phyloP scores from a whole-genome alignment of 2,113 vertebrate genomes.

The Benitochromis conjunctus region DNA sequence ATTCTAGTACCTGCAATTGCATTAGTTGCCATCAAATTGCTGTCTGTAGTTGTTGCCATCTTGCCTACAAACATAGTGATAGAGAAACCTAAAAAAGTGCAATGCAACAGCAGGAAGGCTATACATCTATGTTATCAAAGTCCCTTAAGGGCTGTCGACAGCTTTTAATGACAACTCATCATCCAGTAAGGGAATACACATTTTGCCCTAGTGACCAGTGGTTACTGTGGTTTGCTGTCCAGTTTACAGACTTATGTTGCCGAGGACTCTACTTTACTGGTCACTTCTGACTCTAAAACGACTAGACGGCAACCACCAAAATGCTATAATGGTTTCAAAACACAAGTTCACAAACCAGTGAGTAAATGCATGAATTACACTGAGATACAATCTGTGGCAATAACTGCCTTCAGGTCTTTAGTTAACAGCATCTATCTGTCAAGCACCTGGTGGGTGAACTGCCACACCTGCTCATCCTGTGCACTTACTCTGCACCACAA shows the following conservation, averaged over 20 bases:
- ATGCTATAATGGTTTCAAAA: not conserved
- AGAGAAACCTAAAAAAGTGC: not conserved
- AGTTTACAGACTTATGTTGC: not conserved
- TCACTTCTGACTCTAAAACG: not conserved
- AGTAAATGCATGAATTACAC: not conserved
- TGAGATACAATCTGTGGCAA: not conserved
- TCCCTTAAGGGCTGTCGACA: not conserved
- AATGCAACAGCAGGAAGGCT: not conserved
- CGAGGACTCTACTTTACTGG: not conserved
- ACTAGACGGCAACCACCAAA: not conserved
- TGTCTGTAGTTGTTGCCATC: not conserved
- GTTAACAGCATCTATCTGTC: not conserved
- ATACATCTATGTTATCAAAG: not conserved
- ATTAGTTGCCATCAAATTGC: not conserved
- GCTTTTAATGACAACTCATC: too few species aligned
- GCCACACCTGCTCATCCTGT: not conserved
- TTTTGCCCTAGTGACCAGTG: not conserved
- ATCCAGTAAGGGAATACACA: not conserved
- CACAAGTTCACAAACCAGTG: not conserved
- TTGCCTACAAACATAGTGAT: not conserved
- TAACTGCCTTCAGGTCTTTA: not conserved
- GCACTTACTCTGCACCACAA: not conserved
- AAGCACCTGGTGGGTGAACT: not conserved
- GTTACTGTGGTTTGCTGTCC: not conserved
- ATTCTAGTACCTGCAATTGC: not conserved